These are phyloP conservation scores for Lasioglossum calceatum DNA, from an alignment of 2,888 invertebrate species.

Conservation along the genomic window DNA sequence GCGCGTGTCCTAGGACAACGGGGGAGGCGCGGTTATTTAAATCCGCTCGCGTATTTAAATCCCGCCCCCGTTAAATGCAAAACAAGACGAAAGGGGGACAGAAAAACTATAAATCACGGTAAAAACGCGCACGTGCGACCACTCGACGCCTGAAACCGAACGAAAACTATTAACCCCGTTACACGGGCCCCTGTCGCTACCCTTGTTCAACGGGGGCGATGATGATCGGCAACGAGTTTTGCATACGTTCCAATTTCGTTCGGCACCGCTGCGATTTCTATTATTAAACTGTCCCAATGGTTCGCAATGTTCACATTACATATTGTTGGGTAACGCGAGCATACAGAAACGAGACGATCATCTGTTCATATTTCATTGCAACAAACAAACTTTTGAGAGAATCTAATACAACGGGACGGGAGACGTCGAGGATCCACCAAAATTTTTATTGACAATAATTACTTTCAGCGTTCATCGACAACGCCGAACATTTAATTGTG, in stretches of 20 bases:
- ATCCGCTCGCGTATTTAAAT: slow-evolving; percentile 63
- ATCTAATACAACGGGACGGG: too few relatives aligned
- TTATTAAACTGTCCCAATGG: not conserved
- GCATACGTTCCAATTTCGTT: slow-evolving; percentile 1
- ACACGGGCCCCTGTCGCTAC: slow-evolving; percentile 40
- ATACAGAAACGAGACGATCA: not conserved
- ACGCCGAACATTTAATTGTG: not conserved
- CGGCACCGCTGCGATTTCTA: not conserved
- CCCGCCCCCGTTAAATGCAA: slow-evolving; percentile 82
- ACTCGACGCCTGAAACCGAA: slow-evolving; percentile 67
- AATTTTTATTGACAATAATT: not conserved
- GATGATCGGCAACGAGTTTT: slow-evolving; percentile 26
- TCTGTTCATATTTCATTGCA: too few relatives aligned
- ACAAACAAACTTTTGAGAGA: too few relatives aligned
- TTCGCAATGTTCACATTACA: not conserved
- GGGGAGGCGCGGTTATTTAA: slow-evolving; percentile 16
- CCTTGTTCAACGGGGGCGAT: slow-evolving; percentile 15
- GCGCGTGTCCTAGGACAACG: slow-evolving; percentile 6
- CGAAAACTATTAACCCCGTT: slow-evolving; percentile 70
- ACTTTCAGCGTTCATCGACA: not conserved
- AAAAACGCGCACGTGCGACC: slow-evolving; percentile 83
- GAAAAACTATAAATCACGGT: slow-evolving; percentile 82
- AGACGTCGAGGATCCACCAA: not conserved
- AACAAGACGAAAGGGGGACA: slow-evolving; percentile 68
- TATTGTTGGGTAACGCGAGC: not conserved